A percentile compares a stretch with the other conserved stretches of the same genome.
Evolutionary conservation across 2,888 invertebrate species (phyloP).

Genomic region (Gryllus longicercus): DNA sequence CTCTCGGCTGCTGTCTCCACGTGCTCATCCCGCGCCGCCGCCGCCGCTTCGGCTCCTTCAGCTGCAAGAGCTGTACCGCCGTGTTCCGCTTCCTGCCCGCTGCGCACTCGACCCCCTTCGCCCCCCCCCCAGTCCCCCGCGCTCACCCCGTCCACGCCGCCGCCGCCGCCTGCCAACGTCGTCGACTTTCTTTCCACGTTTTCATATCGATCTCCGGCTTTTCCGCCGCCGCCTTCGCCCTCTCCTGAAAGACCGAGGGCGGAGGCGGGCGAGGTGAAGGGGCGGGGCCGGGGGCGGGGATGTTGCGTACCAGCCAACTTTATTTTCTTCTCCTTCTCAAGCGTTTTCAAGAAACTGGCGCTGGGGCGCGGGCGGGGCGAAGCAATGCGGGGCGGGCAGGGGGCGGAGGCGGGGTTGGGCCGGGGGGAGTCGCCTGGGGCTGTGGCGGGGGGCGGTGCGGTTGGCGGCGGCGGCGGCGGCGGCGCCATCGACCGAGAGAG

Average conservation of each 20-base stretch:
- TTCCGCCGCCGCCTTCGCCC: not conserved
- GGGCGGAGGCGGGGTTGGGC: not conserved
- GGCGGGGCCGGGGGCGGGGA: not conserved
- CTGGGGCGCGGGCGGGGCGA: not conserved
- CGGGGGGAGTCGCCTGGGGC: not conserved
- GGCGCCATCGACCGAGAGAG: not conserved
- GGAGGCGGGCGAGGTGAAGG: not conserved
- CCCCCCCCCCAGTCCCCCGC: not conserved
- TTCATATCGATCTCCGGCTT: constrained; percentile 17
- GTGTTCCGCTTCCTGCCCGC: no score
- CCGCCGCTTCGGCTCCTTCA: no score
- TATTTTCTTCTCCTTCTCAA: constrained; percentile 5
- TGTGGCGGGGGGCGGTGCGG: not conserved
- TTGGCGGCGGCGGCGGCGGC: not conserved
- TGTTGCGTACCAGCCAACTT: constrained; percentile 17
- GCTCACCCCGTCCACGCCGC: not conserved
- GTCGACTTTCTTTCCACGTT: not conserved
- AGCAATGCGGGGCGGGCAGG: not conserved
- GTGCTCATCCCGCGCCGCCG: no score
- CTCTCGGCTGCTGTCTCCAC: no score
- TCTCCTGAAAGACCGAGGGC: not conserved
- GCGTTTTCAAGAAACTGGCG: not conserved
- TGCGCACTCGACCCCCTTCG: no score
- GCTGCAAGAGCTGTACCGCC: no score
- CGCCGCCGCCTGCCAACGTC: not conserved